These are phyloP conservation scores for Siniperca chuatsi DNA, from an alignment of 2,113 vertebrate species.

Conservation along the genomic window DNA sequence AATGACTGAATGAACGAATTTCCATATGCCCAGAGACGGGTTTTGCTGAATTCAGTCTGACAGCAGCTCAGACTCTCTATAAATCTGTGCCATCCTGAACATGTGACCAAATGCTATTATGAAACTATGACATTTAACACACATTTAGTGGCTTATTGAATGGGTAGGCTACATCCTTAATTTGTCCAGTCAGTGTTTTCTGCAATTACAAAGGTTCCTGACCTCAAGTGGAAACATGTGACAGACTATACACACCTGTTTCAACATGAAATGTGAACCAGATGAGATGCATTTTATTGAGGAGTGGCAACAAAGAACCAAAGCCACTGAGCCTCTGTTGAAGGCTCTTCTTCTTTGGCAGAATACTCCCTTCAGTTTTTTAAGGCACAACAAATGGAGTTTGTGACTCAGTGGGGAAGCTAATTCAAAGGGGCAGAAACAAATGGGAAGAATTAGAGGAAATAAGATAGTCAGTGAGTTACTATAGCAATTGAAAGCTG, in stretches of 20 bases:
- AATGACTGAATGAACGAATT: conserved; percentile 49
- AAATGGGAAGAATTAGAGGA: neutral
- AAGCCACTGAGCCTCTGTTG: neutral
- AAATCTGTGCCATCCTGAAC: neutral
- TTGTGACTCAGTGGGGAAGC: conserved; percentile 9
- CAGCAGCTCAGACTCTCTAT: conserved; percentile 20
- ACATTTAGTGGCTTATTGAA: neutral
- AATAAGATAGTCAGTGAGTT: neutral
- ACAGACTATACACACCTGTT: conserved; percentile 7
- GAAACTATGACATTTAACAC: neutral
- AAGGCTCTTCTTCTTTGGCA: neutral
- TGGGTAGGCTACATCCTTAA: neutral
- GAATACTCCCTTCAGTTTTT: neutral
- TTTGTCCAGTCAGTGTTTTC: neutral
- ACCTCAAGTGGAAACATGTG: conserved; percentile 13
- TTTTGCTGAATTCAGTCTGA: conserved; percentile 26
- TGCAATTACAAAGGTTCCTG: neutral
- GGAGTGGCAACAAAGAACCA: neutral
- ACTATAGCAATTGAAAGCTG: neutral
- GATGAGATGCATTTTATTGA: neutral
- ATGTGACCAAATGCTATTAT: conserved; percentile 3
- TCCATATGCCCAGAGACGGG: conserved; percentile 28
- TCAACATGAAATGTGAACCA: conserved; percentile 10
- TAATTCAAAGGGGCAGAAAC: conserved; percentile 13
- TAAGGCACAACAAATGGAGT: neutral